These are phyloP conservation scores for Takifugu ocellatus DNA, from an alignment of 2,797 vertebrate genomes.

Conservation along the genomic window DNA sequence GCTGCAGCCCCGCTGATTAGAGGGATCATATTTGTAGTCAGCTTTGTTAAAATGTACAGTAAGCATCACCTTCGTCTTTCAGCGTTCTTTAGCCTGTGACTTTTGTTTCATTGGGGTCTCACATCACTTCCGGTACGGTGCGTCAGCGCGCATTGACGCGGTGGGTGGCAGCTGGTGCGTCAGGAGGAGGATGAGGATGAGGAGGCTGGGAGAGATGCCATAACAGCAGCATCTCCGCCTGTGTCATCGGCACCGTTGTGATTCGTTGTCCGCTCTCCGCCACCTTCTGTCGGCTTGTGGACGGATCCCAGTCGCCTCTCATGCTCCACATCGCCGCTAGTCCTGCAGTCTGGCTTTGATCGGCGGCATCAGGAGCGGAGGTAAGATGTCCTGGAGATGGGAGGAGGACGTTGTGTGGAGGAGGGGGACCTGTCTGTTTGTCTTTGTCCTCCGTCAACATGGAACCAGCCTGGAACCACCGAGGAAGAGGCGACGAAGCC, in stretches of 20 bases:
- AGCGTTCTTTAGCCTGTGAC: background rate
- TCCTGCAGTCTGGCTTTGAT: conserved; percentile 1
- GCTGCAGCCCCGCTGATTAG: too few relatives aligned
- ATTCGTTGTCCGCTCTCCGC: background rate
- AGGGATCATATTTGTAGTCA: too few relatives aligned
- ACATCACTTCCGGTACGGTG: conserved; percentile 19
- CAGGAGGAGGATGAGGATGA: conserved; percentile 36
- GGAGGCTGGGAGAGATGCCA: conserved; percentile 36
- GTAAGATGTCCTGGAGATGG: conserved; percentile 45
- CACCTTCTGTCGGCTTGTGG: background rate
- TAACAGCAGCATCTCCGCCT: conserved; percentile 46
- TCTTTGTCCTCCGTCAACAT: background rate
- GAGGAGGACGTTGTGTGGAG: conserved; percentile 53
- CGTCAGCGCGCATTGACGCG: conserved; percentile 41
- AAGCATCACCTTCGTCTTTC: background rate
- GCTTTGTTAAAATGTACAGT: background rate
- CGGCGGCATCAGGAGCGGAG: conserved; percentile 50
- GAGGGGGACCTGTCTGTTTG: background rate
- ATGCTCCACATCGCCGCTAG: conserved; percentile 24
- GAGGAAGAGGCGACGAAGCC: background rate
- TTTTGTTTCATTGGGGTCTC: conserved; percentile 33
- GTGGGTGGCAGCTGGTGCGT: conserved; percentile 54
- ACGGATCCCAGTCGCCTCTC: conserved; percentile 13
- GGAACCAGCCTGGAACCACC: background rate
- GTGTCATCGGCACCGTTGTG: conserved; percentile 10